A percentile compares a stretch with the other conserved stretches of the same genome.
phyloP scores from a whole-genome alignment of 2,888 invertebrate genomes.

The Loripinus fragilis region DNA sequence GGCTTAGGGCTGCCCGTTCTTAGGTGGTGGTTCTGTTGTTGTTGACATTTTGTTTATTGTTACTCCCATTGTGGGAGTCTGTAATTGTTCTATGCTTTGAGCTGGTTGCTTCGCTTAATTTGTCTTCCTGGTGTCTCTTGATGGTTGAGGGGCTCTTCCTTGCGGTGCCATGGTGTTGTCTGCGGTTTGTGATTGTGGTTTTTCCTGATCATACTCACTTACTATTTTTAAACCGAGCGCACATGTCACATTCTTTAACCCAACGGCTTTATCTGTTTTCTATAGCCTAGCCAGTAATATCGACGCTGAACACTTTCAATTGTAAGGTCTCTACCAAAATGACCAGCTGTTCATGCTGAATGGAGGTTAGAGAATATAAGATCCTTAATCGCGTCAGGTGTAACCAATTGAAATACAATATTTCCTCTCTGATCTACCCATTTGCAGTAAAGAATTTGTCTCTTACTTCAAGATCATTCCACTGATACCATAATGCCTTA shows the following conservation, averaged over 20 bases:
- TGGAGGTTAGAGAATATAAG: constrained; percentile 4
- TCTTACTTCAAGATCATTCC: constrained; percentile 26
- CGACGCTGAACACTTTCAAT: constrained; percentile 33
- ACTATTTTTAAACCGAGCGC: no score
- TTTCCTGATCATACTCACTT: no score
- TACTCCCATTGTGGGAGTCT: no score
- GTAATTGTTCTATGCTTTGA: no score
- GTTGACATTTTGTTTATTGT: no score
- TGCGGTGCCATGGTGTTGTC: no score
- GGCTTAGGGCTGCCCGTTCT: no score
- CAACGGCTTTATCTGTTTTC: constrained; percentile 44
- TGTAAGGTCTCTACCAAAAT: constrained; percentile 60
- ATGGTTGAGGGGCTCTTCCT: no score
- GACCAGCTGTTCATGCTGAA: constrained; percentile 31
- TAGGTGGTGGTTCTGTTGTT: no score
- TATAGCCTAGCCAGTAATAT: constrained; percentile 57
- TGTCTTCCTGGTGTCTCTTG: no score
- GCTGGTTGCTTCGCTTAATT: no score
- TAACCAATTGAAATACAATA: not conserved
- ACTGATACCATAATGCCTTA: constrained; percentile 28
- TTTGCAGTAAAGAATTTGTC: constrained; percentile 1
- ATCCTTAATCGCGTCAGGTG: not conserved
- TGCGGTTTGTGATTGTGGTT: no score
- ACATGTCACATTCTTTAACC: constrained; percentile 44
- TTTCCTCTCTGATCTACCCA: not conserved